Conservation (phyloP, 2,797 vertebrate species). For the Delichon dasypus region DNA sequence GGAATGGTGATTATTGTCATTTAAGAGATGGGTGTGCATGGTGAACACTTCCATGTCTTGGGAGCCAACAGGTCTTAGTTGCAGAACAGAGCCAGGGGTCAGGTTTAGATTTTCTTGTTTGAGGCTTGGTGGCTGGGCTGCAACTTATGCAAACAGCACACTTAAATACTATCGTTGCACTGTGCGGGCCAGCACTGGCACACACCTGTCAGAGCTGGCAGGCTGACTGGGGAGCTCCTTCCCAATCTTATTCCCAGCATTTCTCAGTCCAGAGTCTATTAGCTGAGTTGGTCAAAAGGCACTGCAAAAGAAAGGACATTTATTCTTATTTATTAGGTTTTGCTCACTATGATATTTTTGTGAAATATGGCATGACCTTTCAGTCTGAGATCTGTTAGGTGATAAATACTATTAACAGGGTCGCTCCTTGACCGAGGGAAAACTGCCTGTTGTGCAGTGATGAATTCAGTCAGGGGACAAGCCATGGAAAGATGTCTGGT, state of each 20-base stretch:
- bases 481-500: not conserved
- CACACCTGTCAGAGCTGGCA: not conserved
- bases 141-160: not conserved
- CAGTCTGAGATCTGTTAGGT: conserved; percentile 49
- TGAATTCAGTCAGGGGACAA: not conserved
- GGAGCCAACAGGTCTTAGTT: not conserved
- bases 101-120: not conserved
- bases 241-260: not conserved
- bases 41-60: not conserved
- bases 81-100: not conserved
- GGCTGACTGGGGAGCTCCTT: not conserved
- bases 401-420: conserved; percentile 61
- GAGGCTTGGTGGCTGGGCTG: not conserved
- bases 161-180: not conserved
- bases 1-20: not conserved
- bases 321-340: conserved; percentile 54
- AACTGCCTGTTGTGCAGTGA: not conserved
- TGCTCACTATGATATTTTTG: conserved; percentile 40
- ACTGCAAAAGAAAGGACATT: conserved; percentile 38
- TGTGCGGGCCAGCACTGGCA: not conserved
- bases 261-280: conserved; percentile 31
- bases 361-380: conserved; percentile 43
- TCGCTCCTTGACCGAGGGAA: conserved; percentile 47
- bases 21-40: not conserved
- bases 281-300: conserved; percentile 56